Percentiles rank a stretch among this genome's conserved stretches.
Conservation (phyloP, 2,888 invertebrate species). For the Abrostola triplasia region DNA sequence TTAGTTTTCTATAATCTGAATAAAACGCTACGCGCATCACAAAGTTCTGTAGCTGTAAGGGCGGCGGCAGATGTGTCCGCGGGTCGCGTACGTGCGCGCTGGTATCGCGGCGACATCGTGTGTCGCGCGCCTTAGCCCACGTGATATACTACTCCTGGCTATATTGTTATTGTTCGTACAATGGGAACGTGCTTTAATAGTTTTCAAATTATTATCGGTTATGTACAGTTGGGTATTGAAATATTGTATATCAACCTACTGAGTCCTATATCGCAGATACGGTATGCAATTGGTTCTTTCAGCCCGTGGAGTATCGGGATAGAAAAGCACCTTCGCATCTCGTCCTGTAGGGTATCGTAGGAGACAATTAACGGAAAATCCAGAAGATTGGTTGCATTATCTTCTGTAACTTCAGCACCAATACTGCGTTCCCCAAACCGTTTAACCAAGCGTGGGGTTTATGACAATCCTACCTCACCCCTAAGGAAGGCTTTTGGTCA, state of each 20-base stretch:
- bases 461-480: too few relatives aligned
- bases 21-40: slow-evolving; percentile 32
- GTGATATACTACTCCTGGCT: slow-evolving; percentile 39
- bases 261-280: not conserved
- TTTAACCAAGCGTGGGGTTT: too few relatives aligned
- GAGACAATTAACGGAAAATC: too few relatives aligned
- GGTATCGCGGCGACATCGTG: slow-evolving; percentile 52
- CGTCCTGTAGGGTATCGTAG: too few relatives aligned
- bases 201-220: not conserved
- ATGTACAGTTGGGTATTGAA: not conserved
- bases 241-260: not conserved
- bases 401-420: too few relatives aligned
- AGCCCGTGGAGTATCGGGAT: too few relatives aligned
- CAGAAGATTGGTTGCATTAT: too few relatives aligned
- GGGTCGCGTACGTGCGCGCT: slow-evolving; percentile 76
- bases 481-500: too few relatives aligned
- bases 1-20: not conserved
- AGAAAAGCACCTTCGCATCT: too few relatives aligned
- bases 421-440: too few relatives aligned
- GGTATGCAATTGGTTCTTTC: not conserved
- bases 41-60: slow-evolving; percentile 25
- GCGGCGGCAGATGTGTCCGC: slow-evolving; percentile 67
- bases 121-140: slow-evolving; percentile 53
- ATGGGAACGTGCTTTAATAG: slow-evolving; percentile 4
- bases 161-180: slow-evolving; percentile 26